phyloP scores from a whole-genome alignment of 2,797 vertebrate genomes.

The Falco rusticolus region DNA sequence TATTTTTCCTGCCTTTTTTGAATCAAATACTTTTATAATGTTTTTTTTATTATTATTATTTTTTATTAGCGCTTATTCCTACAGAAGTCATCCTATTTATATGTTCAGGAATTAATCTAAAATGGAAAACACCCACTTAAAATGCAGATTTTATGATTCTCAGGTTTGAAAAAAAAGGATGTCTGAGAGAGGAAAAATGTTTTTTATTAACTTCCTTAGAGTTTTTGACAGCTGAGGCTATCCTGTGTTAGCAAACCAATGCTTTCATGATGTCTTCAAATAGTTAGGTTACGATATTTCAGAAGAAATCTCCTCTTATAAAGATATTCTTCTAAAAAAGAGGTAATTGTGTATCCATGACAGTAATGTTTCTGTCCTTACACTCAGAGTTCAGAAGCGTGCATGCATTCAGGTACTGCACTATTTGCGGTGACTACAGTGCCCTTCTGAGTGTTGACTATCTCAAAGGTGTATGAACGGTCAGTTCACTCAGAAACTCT shows the following conservation, averaged over 20 bases:
- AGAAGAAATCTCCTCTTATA: neutral
- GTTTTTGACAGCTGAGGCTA: neutral
- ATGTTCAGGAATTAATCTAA: neutral
- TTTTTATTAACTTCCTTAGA: neutral
- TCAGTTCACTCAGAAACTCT: neutral
- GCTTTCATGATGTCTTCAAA: neutral
- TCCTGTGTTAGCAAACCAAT: neutral
- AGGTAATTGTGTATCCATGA: neutral
- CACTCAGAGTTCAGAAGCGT: neutral
- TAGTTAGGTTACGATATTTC: neutral
- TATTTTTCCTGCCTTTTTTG: neutral
- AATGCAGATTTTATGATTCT: neutral
- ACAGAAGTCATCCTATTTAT: neutral
- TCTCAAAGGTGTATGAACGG: neutral
- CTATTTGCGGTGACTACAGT: neutral
- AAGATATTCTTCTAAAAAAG: neutral
- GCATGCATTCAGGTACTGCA: neutral
- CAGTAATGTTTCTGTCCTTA: neutral
- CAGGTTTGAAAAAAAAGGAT: neutral
- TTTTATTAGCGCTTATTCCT: neutral
- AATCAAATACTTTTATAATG: neutral
- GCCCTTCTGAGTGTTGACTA: neutral
- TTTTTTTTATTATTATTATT: neutral
- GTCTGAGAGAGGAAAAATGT: neutral
- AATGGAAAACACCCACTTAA: neutral